Evolutionary conservation across 2,888 invertebrate species (phyloP), one percentile per base, ranked within the genome.

Genomic region (Petrolisthes manimaculis): DNA sequence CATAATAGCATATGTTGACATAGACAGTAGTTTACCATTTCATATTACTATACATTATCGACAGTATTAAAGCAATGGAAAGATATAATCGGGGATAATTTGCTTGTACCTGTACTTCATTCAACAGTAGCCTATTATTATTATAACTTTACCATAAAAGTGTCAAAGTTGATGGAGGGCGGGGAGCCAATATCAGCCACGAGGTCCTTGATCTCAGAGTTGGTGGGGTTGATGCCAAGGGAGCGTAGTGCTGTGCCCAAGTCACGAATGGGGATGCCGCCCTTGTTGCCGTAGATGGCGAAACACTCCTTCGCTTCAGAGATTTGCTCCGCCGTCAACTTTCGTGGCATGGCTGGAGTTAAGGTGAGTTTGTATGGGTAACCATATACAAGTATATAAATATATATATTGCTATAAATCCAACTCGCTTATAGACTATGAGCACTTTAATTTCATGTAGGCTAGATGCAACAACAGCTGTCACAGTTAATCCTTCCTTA

Each of bases 151-250:
- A 90, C 90, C 89, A 89, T 56, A 24, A 90, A 89, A 3, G 55
- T 83, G 1, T 81, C 54, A 5, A 86, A 88, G 37, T 77, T 79
- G 51, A 90, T 53, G 5, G 83, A 54, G 2, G 71, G n/a, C 0
- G 90, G 89, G 6, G 77, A 69, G 14, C 88, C 86, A 5, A 90
- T 79, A n/a, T 86, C 80, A 2, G 55, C 37, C 69, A 88, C 53
- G 9, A 89, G 9, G 3, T 69, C 55, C 61, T 88, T 69, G 71
- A 90, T 61, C 61, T 90, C 90, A 8, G 84, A n/a, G 67, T 90
- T 90, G 69, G 89, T 86, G 18, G 90, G 90, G 77, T 90, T 90
- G 37, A 88, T 56, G 24, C 89, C 90, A 0, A 90, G 78, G 9
- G 90, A 90, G 8, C 90, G 71, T 2, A 90, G 83, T 12, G 89